A percentile compares a stretch with the other conserved stretches of the same genome.
Evolutionary conservation across 2,888 invertebrate species (phyloP).

Genomic region (Sinelater perroti): DNA sequence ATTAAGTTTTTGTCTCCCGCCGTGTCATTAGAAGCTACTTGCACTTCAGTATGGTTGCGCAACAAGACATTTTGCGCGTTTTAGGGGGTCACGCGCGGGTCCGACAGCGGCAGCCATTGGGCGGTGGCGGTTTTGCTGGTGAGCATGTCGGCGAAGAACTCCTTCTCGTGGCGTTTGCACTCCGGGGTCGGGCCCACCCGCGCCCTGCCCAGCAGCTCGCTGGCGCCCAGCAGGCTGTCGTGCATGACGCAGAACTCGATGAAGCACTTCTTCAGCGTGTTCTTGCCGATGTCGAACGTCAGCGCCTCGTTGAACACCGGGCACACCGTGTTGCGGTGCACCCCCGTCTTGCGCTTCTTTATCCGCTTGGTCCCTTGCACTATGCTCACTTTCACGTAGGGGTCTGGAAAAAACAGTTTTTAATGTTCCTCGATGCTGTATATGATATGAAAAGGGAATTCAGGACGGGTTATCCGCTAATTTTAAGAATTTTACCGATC

Average conservation of each 20-base stretch:
- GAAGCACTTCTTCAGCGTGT: constrained; percentile 64
- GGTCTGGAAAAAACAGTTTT: constrained; percentile 52
- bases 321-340: constrained; percentile 61
- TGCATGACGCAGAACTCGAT: constrained; percentile 70
- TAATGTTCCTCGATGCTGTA: neutral
- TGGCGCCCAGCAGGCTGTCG: constrained; percentile 68
- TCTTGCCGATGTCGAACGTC: constrained; percentile 63
- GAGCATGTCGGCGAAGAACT: constrained; percentile 67
- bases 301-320: constrained; percentile 66
- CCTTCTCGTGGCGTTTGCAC: constrained; percentile 61
- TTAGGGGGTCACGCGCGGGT: constrained; percentile 49
- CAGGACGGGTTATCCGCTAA: too few species aligned
- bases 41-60: too few species aligned
- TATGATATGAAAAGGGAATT: too few species aligned
- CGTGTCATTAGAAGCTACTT: too few species aligned
- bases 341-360: constrained; percentile 64
- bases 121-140: constrained; percentile 67
- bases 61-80: too few species aligned
- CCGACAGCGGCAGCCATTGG: constrained; percentile 67
- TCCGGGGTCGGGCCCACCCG: constrained; percentile 63
- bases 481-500: too few species aligned
- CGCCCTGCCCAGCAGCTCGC: constrained; percentile 66
- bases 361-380: constrained; percentile 60
- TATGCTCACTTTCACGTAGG: constrained; percentile 63
- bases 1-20: too few species aligned